phyloP scores from a whole-genome alignment of 2,113 vertebrate species.

The Scalopus aquaticus region DNA sequence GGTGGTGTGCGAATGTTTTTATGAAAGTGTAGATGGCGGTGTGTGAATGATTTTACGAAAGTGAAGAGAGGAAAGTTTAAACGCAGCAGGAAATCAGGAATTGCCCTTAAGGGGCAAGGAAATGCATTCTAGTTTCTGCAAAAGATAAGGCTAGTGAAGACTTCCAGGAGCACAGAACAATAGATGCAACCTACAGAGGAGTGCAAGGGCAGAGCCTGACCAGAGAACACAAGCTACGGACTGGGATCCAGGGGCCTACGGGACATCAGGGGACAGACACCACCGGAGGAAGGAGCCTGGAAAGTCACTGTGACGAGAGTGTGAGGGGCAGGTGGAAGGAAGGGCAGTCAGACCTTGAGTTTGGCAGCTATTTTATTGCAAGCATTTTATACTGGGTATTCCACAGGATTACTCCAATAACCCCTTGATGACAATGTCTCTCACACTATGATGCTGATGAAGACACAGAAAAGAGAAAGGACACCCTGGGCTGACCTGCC shows the following conservation, averaged over 20 bases:
- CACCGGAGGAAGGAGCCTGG: neutral
- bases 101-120: neutral
- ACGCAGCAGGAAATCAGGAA: neutral
- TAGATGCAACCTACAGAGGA: neutral
- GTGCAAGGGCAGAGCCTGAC: neutral
- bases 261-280: rapidly evolving
- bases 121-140: neutral
- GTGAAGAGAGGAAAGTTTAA: neutral
- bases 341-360: neutral
- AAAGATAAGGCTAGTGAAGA: conserved; percentile 1
- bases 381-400: neutral
- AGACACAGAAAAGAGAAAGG: neutral
- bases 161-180: neutral
- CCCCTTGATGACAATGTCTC: neutral
- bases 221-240: neutral
- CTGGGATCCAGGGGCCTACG: neutral
- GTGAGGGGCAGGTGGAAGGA: neutral
- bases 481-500: neutral
- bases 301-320: rapidly evolving
- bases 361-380: neutral
- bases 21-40: neutral
- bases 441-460: neutral
- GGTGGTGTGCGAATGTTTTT: neutral
- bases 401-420: neutral
- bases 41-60: neutral